These are phyloP conservation scores for Polydesmus complanatus DNA, from an alignment of 2,888 invertebrate genomes.

Conservation along the genomic window DNA sequence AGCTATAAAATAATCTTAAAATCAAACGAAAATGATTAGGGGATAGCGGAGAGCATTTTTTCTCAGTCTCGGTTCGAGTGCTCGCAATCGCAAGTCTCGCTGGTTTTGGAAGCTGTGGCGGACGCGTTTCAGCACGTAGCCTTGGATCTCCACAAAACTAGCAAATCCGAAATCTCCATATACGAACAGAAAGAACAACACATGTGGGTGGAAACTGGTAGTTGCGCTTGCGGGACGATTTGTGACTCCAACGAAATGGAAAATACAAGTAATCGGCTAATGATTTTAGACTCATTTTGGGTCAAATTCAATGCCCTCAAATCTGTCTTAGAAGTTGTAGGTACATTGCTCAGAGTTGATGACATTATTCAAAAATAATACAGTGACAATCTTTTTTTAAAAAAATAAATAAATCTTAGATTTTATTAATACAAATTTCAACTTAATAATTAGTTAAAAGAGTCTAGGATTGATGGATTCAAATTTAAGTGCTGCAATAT, in stretches of 20 bases:
- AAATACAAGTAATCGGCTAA: too few relatives aligned
- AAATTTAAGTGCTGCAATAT: neutral
- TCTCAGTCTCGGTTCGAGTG: too few relatives aligned
- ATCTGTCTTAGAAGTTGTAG: neutral
- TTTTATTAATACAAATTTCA: too few relatives aligned
- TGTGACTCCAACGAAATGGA: neutral
- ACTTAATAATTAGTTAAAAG: too few relatives aligned
- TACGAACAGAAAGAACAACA: neutral
- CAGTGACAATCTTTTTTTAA: too few relatives aligned
- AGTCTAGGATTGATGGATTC: neutral
- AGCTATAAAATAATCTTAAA: neutral
- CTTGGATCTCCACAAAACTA: neutral
- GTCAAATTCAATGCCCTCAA: neutral
- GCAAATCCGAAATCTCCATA: neutral
- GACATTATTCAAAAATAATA: neutral
- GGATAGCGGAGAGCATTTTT: neutral
- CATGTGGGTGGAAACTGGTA: neutral
- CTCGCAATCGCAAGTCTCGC: too few relatives aligned
- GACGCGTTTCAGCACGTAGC: neutral
- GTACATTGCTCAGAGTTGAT: neutral
- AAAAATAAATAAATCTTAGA: neutral
- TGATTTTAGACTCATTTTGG: neutral
- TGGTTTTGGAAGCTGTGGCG: neutral
- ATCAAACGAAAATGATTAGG: neutral
- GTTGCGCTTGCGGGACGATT: neutral